phyloP scores from a whole-genome alignment of 1,140 invertebrate species.

The Calephelis nemesis region DNA sequence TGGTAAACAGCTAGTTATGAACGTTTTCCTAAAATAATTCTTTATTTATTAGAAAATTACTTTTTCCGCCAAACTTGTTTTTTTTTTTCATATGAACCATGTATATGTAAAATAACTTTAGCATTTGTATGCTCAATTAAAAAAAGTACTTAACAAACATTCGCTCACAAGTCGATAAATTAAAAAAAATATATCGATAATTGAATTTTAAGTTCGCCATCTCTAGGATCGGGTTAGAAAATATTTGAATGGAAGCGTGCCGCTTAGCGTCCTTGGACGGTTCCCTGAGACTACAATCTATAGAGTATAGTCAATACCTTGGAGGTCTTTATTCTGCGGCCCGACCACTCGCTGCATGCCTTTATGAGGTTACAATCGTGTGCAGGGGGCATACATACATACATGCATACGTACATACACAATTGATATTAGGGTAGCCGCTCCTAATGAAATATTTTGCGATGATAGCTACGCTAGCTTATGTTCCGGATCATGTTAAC shows the following conservation, averaged over 20 bases:
- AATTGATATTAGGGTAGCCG: neutral
- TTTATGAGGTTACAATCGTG: slow-evolving; percentile 10
- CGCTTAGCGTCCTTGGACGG: slow-evolving; percentile 36
- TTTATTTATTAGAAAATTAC: too few relatives aligned
- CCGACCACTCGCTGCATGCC: neutral
- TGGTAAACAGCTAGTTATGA: too few relatives aligned
- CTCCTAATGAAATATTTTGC: neutral
- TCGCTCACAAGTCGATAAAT: too few relatives aligned
- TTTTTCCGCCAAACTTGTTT: too few relatives aligned
- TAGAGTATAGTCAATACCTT: neutral
- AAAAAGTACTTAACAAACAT: too few relatives aligned
- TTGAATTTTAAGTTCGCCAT: slow-evolving; percentile 24
- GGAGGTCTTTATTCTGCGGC: slow-evolving; percentile 19
- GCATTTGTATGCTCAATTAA: too few relatives aligned
- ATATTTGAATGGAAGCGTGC: slow-evolving; percentile 44
- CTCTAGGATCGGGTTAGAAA: slow-evolving; percentile 34
- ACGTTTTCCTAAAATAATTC: too few relatives aligned
- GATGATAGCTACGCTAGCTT: too few relatives aligned
- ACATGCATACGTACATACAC: neutral
- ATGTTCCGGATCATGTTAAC: too few relatives aligned
- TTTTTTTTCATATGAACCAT: too few relatives aligned
- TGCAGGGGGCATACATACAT: neutral
- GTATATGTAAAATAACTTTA: too few relatives aligned
- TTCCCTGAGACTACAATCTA: slow-evolving; percentile 24
- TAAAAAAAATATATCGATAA: neutral